These are phyloP conservation scores for Cephus cinctus DNA, from an alignment of 1,140 invertebrate genomes.

Conservation along the genomic window DNA sequence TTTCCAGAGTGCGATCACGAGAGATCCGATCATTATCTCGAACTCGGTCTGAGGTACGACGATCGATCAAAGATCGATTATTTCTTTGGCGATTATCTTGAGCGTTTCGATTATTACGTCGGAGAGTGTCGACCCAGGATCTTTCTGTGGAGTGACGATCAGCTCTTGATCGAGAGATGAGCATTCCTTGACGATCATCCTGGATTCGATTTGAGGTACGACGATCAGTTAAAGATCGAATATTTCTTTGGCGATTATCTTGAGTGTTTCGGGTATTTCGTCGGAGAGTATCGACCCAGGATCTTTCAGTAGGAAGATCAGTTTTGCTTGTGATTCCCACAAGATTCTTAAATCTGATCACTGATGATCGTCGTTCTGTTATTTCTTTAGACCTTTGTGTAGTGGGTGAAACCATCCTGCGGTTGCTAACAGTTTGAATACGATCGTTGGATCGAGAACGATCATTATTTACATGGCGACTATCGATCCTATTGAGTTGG, in stretches of 20 bases:
- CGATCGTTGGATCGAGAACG: background rate
- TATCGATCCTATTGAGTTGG: background rate
- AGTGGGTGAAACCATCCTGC: background rate
- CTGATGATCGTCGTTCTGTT: background rate
- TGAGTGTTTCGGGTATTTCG: background rate
- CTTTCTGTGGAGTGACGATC: background rate
- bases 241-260: no score
- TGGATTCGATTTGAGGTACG: background rate
- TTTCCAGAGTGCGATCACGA: no score
- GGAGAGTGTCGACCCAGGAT: constrained; percentile 10
- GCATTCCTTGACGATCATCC: background rate
- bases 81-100: no score
- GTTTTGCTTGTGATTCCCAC: no score
- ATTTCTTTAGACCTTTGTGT: no score
- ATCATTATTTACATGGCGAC: background rate
- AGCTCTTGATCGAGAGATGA: no score
- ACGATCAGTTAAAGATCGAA: background rate
- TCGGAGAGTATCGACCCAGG: constrained; percentile 11
- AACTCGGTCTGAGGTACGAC: background rate
- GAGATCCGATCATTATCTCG: background rate
- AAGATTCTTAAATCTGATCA: no score
- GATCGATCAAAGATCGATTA: background rate
- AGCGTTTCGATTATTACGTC: background rate
- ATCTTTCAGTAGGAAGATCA: background rate
- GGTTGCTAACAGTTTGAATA: background rate